phyloP scores from a whole-genome alignment of 2,888 invertebrate species.

The Lypha dubia region DNA sequence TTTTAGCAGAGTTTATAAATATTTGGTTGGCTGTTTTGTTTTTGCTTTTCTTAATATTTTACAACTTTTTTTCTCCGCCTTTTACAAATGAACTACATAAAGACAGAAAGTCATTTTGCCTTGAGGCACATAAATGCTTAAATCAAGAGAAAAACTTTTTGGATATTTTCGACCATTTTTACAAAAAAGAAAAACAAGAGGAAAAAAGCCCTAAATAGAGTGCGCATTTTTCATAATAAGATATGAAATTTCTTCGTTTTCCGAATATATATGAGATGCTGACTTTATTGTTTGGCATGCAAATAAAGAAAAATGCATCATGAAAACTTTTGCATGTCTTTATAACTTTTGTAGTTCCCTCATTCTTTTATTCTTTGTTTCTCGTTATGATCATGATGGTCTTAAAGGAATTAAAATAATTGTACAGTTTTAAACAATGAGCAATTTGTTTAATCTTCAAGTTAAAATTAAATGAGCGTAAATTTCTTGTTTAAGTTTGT shows the following conservation, averaged over 20 bases:
- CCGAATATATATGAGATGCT: conserved; percentile 15
- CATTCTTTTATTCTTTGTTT: neutral
- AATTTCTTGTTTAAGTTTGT: neutral
- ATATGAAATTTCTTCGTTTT: conserved; percentile 21
- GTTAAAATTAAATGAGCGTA: conserved; percentile 39
- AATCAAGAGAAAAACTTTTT: conserved; percentile 43
- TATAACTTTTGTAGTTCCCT: conserved; percentile 24
- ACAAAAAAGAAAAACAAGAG: conserved; percentile 6
- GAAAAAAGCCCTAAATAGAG: conserved; percentile 12
- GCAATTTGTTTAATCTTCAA: conserved; percentile 45
- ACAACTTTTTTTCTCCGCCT: neutral
- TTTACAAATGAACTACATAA: conserved; percentile 40
- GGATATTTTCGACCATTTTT: conserved; percentile 18
- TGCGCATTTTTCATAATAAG: conserved; percentile 29
- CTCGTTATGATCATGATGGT: conserved; percentile 22
- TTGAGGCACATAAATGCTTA: conserved; percentile 44
- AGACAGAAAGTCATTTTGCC: conserved; percentile 44
- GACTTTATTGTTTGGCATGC: conserved; percentile 17
- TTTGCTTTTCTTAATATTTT: neutral
- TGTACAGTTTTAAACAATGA: conserved; percentile 26
- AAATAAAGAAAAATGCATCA: conserved; percentile 6
- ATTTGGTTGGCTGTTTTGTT: conserved; percentile 4
- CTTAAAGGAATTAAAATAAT: conserved; percentile 56
- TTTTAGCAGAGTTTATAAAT: conserved; percentile 16
- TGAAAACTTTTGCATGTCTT: conserved; percentile 42